Conservation (phyloP, 2,797 vertebrate species). For the Betta splendens region DNA sequence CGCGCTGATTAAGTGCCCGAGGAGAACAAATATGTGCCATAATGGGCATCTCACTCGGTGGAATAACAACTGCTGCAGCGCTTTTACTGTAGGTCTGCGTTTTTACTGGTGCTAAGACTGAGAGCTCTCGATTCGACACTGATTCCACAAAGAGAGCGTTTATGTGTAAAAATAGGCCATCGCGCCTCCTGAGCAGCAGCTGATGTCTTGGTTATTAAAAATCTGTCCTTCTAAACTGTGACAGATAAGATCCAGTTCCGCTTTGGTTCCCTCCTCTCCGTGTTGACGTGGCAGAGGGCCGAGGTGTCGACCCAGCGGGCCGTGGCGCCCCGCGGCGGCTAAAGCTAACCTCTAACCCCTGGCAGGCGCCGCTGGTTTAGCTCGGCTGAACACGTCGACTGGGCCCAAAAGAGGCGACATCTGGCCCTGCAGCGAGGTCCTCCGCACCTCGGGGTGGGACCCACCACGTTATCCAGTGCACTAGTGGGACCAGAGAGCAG, state of each 20-base stretch:
- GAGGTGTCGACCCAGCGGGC: slow-evolving; percentile 55
- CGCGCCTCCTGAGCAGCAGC: not conserved
- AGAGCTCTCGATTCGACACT: not conserved
- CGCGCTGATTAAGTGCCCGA: slow-evolving; percentile 14
- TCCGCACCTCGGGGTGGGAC: slow-evolving; percentile 42
- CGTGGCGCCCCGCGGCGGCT: slow-evolving; percentile 57
- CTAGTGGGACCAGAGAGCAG: slow-evolving; percentile 47
- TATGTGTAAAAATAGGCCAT: slow-evolving; percentile 11
- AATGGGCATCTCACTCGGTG: slow-evolving; percentile 1
- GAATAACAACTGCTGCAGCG: not conserved
- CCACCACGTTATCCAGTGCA: slow-evolving; percentile 49
- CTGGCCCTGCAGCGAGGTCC: slow-evolving; percentile 39
- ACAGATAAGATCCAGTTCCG: slow-evolving; percentile 11
- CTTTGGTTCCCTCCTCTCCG: slow-evolving; percentile 14
- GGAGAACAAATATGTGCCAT: not conserved
- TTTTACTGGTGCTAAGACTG: not conserved
- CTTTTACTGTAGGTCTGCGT: not conserved
- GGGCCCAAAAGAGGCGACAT: slow-evolving; percentile 56
- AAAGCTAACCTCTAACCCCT: slow-evolving; percentile 60
- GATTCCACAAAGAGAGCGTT: slow-evolving; percentile 14
- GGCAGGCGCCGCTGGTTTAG: slow-evolving; percentile 43
- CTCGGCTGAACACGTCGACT: slow-evolving; percentile 50
- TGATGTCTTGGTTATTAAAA: slow-evolving; percentile 1
- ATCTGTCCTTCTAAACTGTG: slow-evolving; percentile 17
- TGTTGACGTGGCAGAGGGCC: slow-evolving; percentile 6